phyloP scores from a whole-genome alignment of 2,888 invertebrate genomes.

The Cylindroiulus punctatus region DNA sequence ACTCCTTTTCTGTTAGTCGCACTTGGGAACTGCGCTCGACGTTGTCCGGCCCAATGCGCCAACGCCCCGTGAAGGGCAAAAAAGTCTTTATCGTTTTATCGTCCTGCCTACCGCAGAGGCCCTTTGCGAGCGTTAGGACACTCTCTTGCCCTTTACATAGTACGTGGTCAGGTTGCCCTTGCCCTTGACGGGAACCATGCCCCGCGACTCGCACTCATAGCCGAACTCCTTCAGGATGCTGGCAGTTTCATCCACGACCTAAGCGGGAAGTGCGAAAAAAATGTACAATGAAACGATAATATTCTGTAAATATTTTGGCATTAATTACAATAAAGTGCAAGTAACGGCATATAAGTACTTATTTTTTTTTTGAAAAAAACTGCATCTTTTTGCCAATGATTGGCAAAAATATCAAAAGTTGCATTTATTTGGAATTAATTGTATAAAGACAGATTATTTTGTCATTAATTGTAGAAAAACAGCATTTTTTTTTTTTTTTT shows the following conservation, averaged over 20 bases:
- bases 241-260: slow-evolving; percentile 96
- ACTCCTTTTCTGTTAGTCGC: not conserved
- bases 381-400: too few species aligned
- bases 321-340: too few species aligned
- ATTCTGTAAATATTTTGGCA: too few species aligned
- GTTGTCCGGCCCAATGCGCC: not conserved
- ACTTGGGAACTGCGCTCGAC: not conserved
- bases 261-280: slow-evolving; percentile 53
- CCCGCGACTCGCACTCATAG: slow-evolving; percentile 92
- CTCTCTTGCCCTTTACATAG: slow-evolving; percentile 72
- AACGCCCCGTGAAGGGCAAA: not conserved
- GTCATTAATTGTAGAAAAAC: too few species aligned
- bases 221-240: slow-evolving; percentile 88
- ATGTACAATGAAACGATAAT: slow-evolving; percentile 14
- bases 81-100: slow-evolving; percentile 32
- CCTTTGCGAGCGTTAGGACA: slow-evolving; percentile 22
- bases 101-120: not conserved
- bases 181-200: slow-evolving; percentile 94
- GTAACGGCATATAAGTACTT: too few species aligned
- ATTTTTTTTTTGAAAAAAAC: too few species aligned
- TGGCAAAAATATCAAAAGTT: too few species aligned
- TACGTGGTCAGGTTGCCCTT: slow-evolving; percentile 97
- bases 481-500: too few species aligned
- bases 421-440: too few species aligned
- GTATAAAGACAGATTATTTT: too few species aligned